Evolutionary conservation across 2,888 invertebrate genomes (phyloP), one percentile per base, ranked within the genome.

Genomic region (Tethea ocularis): DNA sequence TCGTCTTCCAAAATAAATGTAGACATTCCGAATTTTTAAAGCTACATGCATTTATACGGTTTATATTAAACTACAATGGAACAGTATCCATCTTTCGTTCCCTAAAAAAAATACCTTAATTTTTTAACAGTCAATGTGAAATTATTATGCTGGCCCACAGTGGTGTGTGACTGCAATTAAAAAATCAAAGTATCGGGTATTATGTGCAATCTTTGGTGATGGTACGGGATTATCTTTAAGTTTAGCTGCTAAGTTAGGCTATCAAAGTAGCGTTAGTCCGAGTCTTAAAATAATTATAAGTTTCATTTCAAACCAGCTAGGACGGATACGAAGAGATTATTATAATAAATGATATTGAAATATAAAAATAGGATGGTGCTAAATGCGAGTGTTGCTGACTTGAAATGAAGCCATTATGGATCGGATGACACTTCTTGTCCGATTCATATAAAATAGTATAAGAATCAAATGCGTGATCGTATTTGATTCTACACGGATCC

Each of bases 201-300:
- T 94, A 95, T 96, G 96, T 96, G 96, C 96, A 96, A 96, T 96
- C 95, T 91, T 94, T 95, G 95, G 95, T 95, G 95, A 94, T 94
- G 95, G 94, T 94, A 91, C 91, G 91, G 93, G 94, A 87, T 83
- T 89, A 90, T 70, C 57, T 71, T 33, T 91, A 91, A 89, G 89
- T 74, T 70, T 85, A 84, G 74, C 52, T 66, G 41, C 65, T 87
- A 88, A 80, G 77, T 75, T 84, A 86, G 80, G 71, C 61, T 80
- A 78, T 78, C 66, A 71, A 57, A 61, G 76, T 86, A 86, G 78
- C 41, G 72, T 72, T 84, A 85, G 77, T 68, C 67, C 63, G 79
- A 81, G 77, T 84, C 76, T 82, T 74, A 82, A 68, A 77, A 74
- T 67, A 74, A 76, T 75, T 82, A 74, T 79, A 78, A 78, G 86